Evolutionary conservation across 2,113 vertebrate genomes (phyloP).

Genomic region (Mus pahari): DNA sequence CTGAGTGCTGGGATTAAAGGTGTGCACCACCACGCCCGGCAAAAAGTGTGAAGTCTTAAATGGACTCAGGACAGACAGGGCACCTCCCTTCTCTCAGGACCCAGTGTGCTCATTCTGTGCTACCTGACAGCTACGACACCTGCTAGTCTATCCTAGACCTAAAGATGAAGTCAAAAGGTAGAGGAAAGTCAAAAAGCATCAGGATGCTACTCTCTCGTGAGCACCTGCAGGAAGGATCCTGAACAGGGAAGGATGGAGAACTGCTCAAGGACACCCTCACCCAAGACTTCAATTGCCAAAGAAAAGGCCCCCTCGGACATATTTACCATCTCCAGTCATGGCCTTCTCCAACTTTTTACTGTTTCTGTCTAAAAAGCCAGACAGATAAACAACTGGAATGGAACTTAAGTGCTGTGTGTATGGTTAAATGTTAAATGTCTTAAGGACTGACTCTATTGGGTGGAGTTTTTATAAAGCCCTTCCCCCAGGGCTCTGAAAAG

Average conservation of each 20-base stretch:
- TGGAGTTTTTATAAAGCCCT: constrained; percentile 29
- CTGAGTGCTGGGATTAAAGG: too few relatives aligned
- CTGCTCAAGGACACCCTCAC: background rate
- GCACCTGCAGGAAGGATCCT: fast-evolving
- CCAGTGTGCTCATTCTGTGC: background rate
- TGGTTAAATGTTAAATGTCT: constrained; percentile 39
- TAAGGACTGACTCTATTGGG: constrained; percentile 50
- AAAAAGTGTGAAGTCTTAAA: constrained; percentile 52
- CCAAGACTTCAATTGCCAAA: constrained; percentile 46
- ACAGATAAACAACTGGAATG: constrained; percentile 44
- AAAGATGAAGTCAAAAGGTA: background rate
- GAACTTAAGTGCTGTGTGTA: constrained; percentile 51
- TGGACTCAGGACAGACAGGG: constrained; percentile 24
- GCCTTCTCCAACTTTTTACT: constrained; percentile 48
- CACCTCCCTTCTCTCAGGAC: constrained; percentile 37
- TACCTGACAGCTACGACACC: constrained; percentile 30
- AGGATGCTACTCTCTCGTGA: background rate
- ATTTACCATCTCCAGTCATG: constrained; percentile 61
- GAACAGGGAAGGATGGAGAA: background rate
- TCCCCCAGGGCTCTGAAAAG: background rate
- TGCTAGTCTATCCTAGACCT: constrained; percentile 3
- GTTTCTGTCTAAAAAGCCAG: constrained; percentile 25
- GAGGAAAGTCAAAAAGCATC: background rate
- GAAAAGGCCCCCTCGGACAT: constrained; percentile 19
- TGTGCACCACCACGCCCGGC: too few relatives aligned